Evolutionary conservation across 35 echinoderm and acorn worm genomes (phyloP).

Genomic region (Patiria miniata): DNA sequence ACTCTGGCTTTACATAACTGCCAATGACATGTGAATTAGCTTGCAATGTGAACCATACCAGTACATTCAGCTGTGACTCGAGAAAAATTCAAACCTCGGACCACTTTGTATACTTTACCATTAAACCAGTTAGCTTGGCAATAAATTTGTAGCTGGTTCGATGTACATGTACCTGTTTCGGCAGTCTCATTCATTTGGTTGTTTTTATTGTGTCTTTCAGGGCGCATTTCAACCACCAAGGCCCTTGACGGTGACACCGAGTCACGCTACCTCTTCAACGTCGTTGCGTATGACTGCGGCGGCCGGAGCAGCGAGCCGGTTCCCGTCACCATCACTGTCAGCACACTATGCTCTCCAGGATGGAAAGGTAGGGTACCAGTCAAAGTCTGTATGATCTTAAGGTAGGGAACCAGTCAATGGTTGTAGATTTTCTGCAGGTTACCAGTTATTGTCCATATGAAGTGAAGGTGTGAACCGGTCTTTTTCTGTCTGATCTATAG

Average conservation of each 20-base stretch:
- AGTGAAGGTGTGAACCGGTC: too few relatives aligned
- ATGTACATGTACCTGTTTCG: neutral
- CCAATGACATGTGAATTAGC: too few relatives aligned
- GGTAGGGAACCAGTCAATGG: too few relatives aligned
- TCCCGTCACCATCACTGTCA: conserved; percentile 38
- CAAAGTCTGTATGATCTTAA: neutral
- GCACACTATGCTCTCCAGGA: conserved; percentile 52
- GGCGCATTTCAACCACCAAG: conserved; percentile 37
- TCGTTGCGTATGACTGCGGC: conserved; percentile 55
- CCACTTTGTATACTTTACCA: too few relatives aligned
- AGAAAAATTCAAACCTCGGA: too few relatives aligned
- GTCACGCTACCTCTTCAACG: conserved; percentile 38
- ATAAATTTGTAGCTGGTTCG: neutral
- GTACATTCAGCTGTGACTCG: too few relatives aligned
- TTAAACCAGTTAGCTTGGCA: neutral
- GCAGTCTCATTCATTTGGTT: neutral
- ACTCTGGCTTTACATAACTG: too few relatives aligned
- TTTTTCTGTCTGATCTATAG: too few relatives aligned
- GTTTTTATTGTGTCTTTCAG: conserved; percentile 15
- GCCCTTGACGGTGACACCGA: conserved; percentile 12
- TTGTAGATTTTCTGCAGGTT: too few relatives aligned
- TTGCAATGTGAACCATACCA: too few relatives aligned
- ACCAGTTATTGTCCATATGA: too few relatives aligned
- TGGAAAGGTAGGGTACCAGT: conserved; percentile 46
- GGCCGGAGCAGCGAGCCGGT: conserved; percentile 46